Percentiles rank a stretch among this genome's conserved stretches.
Evolutionary conservation across 2,797 vertebrate genomes (phyloP).

Genomic region (Pampus argenteus): DNA sequence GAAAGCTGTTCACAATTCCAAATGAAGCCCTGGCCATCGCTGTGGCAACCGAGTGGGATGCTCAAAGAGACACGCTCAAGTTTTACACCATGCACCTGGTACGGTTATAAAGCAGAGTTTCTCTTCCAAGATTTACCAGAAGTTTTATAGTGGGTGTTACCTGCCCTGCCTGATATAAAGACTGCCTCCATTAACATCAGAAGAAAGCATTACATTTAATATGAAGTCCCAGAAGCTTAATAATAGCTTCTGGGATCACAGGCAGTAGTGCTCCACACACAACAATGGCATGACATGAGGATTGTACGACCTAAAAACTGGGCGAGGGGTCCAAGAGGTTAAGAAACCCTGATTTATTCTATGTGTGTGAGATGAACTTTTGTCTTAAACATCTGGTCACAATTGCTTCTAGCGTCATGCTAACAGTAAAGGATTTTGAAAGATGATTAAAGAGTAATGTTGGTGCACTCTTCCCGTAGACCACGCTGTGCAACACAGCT

Average conservation of each 20-base stretch:
- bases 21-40: constrained; percentile 93
- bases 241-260: too few species aligned
- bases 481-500: constrained; percentile 95
- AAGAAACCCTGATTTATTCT: not conserved
- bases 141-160: too few species aligned
- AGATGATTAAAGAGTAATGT: not conserved
- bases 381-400: too few species aligned
- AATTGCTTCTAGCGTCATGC: not conserved
- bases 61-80: constrained; percentile 93
- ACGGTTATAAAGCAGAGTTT: constrained; percentile 10
- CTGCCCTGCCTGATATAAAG: too few species aligned
- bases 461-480: constrained; percentile 79
- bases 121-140: not conserved
- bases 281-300: not conserved
- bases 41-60: constrained; percentile 96
- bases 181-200: not conserved
- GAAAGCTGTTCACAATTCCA: constrained; percentile 93
- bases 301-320: not conserved
- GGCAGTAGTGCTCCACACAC: too few species aligned
- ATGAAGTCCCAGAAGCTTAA: too few species aligned
- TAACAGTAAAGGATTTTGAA: not conserved
- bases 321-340: not conserved
- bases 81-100: constrained; percentile 98
- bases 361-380: not conserved
- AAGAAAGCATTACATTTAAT: not conserved